Conservation (phyloP, 2,888 invertebrate genomes). For the Anoplius nigerrimus region DNA sequence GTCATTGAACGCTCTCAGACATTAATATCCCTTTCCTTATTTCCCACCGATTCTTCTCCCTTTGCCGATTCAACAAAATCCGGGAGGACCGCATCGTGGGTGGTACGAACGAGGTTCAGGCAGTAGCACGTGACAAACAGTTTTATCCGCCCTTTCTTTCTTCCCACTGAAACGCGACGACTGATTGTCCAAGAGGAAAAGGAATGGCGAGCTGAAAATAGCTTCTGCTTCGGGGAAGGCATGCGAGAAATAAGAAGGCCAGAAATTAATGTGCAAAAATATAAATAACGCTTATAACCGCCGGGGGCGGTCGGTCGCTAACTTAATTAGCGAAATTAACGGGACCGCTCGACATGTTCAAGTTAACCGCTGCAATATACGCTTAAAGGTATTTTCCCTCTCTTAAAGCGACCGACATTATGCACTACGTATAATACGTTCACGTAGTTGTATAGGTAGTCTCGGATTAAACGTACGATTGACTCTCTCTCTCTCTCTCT, state of each 20-base stretch:
- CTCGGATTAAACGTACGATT: conserved; percentile 55
- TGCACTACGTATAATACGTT: conserved; percentile 43
- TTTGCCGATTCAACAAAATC: too few relatives aligned
- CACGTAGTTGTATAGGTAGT: conserved; percentile 38
- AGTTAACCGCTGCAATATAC: conserved; percentile 63
- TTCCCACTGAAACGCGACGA: too few relatives aligned
- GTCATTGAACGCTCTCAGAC: too few relatives aligned
- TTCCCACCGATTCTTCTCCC: too few relatives aligned
- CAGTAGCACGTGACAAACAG: not conserved
- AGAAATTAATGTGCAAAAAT: conserved; percentile 29
- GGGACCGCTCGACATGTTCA: conserved; percentile 63
- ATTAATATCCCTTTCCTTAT: not conserved
- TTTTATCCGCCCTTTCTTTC: too few relatives aligned
- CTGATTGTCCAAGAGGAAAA: too few relatives aligned
- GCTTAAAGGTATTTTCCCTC: conserved; percentile 55
- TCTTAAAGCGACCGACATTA: conserved; percentile 60
- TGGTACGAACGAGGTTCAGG: not conserved
- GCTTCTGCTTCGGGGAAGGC: not conserved
- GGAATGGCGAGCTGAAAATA: not conserved
- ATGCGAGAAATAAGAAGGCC: not conserved
- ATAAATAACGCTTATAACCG: conserved; percentile 58
- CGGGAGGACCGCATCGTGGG: not conserved
- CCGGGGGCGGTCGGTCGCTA: conserved; percentile 60
- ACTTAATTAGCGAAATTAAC: conserved; percentile 74
- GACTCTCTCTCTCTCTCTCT: conserved; percentile 41